phyloP scores from a whole-genome alignment of 2,888 invertebrate genomes.

The Ethmia dodecea region DNA sequence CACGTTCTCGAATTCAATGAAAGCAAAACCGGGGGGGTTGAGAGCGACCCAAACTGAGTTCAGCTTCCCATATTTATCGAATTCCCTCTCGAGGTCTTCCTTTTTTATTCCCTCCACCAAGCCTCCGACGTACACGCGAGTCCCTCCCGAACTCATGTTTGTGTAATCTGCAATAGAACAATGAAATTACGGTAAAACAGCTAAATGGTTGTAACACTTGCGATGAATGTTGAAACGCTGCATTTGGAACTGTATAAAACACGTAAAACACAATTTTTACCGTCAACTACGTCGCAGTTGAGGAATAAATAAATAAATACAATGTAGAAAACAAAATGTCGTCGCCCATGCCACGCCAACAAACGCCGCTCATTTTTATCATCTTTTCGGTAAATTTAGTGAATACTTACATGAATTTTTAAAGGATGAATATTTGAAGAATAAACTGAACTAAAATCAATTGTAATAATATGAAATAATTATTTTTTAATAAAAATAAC shows the following conservation, averaged over 20 bases:
- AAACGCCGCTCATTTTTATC: slow-evolving; percentile 17
- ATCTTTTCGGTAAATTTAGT: slow-evolving; percentile 26
- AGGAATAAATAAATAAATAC: slow-evolving; percentile 55
- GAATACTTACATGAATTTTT: slow-evolving; percentile 52
- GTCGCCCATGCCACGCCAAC: slow-evolving; percentile 68
- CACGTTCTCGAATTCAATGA: slow-evolving; percentile 93
- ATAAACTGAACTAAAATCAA: slow-evolving; percentile 43
- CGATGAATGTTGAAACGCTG: too few species aligned
- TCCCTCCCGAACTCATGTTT: slow-evolving; percentile 74
- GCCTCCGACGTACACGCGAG: slow-evolving; percentile 94
- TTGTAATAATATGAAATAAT: slow-evolving; percentile 36
- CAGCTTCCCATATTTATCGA: slow-evolving; percentile 94
- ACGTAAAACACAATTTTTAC: slow-evolving; percentile 1
- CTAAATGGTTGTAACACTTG: neutral
- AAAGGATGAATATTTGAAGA: slow-evolving; percentile 38
- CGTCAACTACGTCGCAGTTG: slow-evolving; percentile 11
- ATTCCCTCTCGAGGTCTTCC: slow-evolving; percentile 93
- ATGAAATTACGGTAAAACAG: slow-evolving; percentile 1
- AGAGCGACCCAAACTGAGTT: slow-evolving; percentile 96
- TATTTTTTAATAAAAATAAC: slow-evolving; percentile 47
- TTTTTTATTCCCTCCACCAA: slow-evolving; percentile 93
- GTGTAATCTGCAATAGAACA: slow-evolving; percentile 11
- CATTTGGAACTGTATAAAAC: neutral
- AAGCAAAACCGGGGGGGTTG: slow-evolving; percentile 96
- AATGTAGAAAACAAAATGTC: slow-evolving; percentile 73